Evolutionary conservation across 1,140 invertebrate species (phyloP), one percentile per base, ranked within the genome.

Genomic region (Eumeta japonica): DNA sequence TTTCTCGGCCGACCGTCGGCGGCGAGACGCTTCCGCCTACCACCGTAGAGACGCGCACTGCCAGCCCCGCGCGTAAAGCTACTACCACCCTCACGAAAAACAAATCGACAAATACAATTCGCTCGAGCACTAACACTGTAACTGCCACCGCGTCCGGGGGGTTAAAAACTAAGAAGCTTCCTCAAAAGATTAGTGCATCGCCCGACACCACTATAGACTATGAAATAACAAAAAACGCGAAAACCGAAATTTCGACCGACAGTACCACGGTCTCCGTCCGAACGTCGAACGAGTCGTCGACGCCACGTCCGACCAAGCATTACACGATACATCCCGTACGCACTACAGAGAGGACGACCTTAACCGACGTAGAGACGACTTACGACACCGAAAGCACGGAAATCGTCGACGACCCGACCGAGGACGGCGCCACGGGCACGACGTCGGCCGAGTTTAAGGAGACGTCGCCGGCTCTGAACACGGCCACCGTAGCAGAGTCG

Each of bases 241-340:
- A 14, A 17, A 37, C 38, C 7, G 33, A 39, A 2, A 10, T 13
- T 15, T 10, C 10, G 11, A 37, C 9, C 20, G 20, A 5, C 10
- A 3, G 19, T 18, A 14, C 37, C 2, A 40, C 19, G 2, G n/a
- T n/a, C n/a, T 28, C 27, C 17, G 15, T 11, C 2, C 12, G 11
- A 12, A 58, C 30, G 28, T 28, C 60, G 28, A 59, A 53, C 15
- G 46, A 46, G n/a, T 45, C 53, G n/a, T 48, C 61, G 10, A 64
- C 58, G 37, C 48, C 55, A 35, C 59, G 61, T 16, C 64, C 66
- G 20, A 72, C 70, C 9, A 75, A 76, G 43, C 67, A 74, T 38
- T 77, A 75, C 32, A 66, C 72, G n/a, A 75, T 77, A 15, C 50
- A 62, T 28, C 62, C 72, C 17, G 39, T 57, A 24, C 48, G 64